Percentiles rank a stretch among this genome's conserved stretches.
These are phyloP conservation scores for Varecia variegata DNA, from an alignment of 2,797 vertebrate genomes.

Conservation along the genomic window DNA sequence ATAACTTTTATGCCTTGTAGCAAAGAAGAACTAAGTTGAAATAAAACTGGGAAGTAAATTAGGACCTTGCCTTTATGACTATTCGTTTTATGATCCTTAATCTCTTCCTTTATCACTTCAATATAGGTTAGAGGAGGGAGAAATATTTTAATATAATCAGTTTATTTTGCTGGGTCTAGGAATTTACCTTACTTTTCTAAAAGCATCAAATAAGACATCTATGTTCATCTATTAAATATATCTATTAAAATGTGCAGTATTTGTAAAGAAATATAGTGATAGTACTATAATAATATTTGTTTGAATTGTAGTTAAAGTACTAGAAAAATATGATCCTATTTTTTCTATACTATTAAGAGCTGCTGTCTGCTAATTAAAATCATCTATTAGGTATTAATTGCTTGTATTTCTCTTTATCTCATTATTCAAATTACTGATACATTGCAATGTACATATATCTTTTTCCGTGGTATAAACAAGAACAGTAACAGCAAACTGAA, in stretches of 20 bases:
- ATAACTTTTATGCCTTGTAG: conserved; percentile 81
- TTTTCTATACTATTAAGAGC: not conserved
- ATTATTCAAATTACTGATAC: not conserved
- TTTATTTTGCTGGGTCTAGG: conserved; percentile 49
- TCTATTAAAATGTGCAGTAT: conserved; percentile 47
- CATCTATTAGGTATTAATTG: not conserved
- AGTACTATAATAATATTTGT: conserved; percentile 57
- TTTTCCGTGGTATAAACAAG: not conserved
- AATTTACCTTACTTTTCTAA: conserved; percentile 63
- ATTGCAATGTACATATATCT: not conserved
- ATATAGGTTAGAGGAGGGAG: conserved; percentile 63
- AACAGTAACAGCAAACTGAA: not conserved
- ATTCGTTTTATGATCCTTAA: conserved; percentile 64
- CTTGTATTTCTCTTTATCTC: not conserved
- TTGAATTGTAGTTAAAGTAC: not conserved
- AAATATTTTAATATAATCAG: conserved; percentile 60
- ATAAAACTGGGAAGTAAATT: conserved; percentile 82
- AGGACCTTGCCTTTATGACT: conserved; percentile 74
- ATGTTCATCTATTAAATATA: conserved; percentile 45
- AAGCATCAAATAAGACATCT: conserved; percentile 62
- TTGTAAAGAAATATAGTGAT: conserved; percentile 42
- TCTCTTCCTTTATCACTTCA: conserved; percentile 54
- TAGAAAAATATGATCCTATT: conserved; percentile 49
- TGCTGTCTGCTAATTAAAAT: not conserved
- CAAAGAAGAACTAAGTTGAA: conserved; percentile 79